Conservation (phyloP, 2,888 invertebrate species). For the Agrochola circellaris region DNA sequence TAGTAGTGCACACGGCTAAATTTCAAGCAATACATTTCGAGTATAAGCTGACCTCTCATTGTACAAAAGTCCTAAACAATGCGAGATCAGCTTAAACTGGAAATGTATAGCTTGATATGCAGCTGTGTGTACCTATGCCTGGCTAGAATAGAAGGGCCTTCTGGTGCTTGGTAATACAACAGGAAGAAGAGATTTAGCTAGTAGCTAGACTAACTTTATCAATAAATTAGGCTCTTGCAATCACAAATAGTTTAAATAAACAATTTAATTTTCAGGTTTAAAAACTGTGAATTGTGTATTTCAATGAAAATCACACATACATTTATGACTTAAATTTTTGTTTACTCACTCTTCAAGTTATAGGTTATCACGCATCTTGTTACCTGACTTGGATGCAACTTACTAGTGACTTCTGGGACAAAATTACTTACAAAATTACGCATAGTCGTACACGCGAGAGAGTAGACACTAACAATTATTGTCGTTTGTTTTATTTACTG, state of each 20-base stretch:
- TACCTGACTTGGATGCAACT: neutral
- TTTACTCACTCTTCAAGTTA: neutral
- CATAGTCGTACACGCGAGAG: neutral
- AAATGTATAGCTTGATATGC: too few relatives aligned
- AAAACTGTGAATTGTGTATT: too few relatives aligned
- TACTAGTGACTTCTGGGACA: neutral
- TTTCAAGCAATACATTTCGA: too few relatives aligned
- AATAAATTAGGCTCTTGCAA: neutral
- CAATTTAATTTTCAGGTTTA: too few relatives aligned
- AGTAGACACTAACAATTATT: neutral
- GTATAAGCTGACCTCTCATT: too few relatives aligned
- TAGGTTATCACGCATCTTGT: neutral
- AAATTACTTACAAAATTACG: slow-evolving; percentile 4
- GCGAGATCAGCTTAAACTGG: too few relatives aligned
- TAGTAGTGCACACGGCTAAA: too few relatives aligned
- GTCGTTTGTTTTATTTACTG: neutral
- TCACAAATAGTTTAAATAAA: neutral
- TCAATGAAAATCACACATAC: too few relatives aligned
- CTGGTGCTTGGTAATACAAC: neutral
- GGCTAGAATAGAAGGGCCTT: neutral
- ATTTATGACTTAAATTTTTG: too few relatives aligned
- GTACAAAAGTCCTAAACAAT: too few relatives aligned
- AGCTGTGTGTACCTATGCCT: too few relatives aligned
- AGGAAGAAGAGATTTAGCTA: neutral
- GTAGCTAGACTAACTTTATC: neutral